Conservation (phyloP, 2,888 invertebrate genomes). For the Nemoura dubitans region DNA sequence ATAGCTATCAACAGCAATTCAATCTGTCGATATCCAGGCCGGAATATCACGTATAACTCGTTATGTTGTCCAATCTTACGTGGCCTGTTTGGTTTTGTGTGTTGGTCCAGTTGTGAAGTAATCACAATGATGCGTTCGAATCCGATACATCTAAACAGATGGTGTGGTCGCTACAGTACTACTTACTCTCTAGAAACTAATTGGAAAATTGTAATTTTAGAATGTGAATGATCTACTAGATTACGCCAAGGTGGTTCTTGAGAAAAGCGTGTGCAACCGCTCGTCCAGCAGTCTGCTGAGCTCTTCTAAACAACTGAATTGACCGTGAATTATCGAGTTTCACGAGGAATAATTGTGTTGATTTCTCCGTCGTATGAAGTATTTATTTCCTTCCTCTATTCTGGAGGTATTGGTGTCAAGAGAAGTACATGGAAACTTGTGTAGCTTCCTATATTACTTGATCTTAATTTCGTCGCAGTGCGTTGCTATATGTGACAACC, state of each 20-base stretch:
- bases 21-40: not conserved
- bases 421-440: conserved; percentile 22
- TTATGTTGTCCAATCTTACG: not conserved
- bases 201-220: not conserved
- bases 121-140: not conserved
- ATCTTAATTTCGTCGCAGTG: not conserved
- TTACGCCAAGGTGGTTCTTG: not conserved
- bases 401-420: conserved; percentile 35
- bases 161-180: not conserved
- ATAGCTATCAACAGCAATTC: not conserved
- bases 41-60: not conserved
- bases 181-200: not conserved
- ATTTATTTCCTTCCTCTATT: conserved; percentile 18
- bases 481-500: not conserved
- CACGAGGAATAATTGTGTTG: conserved; percentile 35
- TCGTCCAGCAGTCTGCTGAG: not conserved
- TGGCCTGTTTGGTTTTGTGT: not conserved
- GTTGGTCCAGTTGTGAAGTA: not conserved
- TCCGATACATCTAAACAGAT: not conserved
- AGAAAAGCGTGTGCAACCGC: no score
- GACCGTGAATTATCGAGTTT: not conserved
- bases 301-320: not conserved
- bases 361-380: conserved; percentile 26
- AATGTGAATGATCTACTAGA: not conserved
- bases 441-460: conserved; percentile 18